Percentiles rank a stretch among this genome's conserved stretches.
Evolutionary conservation across 2,888 invertebrate species (phyloP).

Genomic region (Bombylius discolor): DNA sequence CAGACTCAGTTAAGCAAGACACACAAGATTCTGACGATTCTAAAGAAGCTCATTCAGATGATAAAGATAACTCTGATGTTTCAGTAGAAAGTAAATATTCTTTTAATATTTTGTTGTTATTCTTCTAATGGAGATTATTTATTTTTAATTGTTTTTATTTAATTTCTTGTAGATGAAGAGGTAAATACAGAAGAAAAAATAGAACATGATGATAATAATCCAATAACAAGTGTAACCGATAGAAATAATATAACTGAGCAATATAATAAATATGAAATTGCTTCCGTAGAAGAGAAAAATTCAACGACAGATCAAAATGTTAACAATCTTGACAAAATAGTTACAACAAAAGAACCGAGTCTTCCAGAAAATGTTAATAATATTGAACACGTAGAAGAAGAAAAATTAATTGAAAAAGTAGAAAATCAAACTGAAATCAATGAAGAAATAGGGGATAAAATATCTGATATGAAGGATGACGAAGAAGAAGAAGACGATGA

Average conservation of each 20-base stretch:
- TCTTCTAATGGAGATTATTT: too few species aligned
- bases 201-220: too few species aligned
- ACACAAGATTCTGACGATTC: too few species aligned
- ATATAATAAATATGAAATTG: not conserved
- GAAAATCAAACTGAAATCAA: not conserved
- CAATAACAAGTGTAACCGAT: too few species aligned
- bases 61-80: too few species aligned
- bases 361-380: not conserved
- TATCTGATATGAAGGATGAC: slow-evolving; percentile 7
- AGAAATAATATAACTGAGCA: not conserved
- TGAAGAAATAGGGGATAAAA: not conserved
- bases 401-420: not conserved
- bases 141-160: too few species aligned
- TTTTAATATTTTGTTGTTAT: too few species aligned
- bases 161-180: too few species aligned
- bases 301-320: not conserved
- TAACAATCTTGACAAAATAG: not conserved
- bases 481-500: slow-evolving; percentile 9
- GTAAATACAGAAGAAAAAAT: too few species aligned
- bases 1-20: too few species aligned
- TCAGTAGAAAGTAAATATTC: too few species aligned
- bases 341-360: not conserved
- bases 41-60: too few species aligned
- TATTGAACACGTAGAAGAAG: not conserved
- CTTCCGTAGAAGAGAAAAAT: not conserved